Evolutionary conservation across 2,113 vertebrate genomes (phyloP).

Genomic region (Chlorodrepanis virens): DNA sequence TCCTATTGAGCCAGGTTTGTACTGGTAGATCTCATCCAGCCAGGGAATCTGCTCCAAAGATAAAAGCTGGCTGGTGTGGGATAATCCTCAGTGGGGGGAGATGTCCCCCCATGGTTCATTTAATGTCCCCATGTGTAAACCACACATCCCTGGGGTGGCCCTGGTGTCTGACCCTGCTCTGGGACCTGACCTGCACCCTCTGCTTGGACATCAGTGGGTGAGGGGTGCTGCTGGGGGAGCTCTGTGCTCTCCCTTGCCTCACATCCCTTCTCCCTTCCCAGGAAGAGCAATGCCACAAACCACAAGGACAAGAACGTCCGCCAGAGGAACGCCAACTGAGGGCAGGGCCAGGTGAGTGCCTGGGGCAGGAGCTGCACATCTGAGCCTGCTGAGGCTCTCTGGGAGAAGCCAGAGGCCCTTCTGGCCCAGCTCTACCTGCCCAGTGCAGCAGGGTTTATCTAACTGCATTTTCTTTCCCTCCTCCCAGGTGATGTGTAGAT

Average conservation of each 20-base stretch:
- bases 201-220: neutral
- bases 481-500: neutral
- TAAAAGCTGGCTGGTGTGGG: neutral
- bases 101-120: accelerated
- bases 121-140: neutral
- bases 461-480: neutral
- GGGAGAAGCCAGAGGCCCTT: neutral
- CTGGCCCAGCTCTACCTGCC: neutral
- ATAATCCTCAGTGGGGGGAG: neutral
- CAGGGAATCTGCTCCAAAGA: neutral
- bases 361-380: neutral
- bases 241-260: neutral
- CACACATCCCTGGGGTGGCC: neutral
- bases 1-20: neutral
- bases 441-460: neutral
- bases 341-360: constrained; percentile 38
- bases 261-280: constrained; percentile 18
- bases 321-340: constrained; percentile 89
- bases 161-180: accelerated
- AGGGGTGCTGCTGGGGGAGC: neutral
- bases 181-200: neutral
- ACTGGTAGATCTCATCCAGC: neutral
- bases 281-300: constrained; percentile 90
- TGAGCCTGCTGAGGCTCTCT: neutral
- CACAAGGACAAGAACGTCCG: constrained; percentile 91